Evolutionary conservation across 2,113 vertebrate genomes (phyloP), one percentile per base, ranked within the genome.

Genomic region (Alexandromys fortis): DNA sequence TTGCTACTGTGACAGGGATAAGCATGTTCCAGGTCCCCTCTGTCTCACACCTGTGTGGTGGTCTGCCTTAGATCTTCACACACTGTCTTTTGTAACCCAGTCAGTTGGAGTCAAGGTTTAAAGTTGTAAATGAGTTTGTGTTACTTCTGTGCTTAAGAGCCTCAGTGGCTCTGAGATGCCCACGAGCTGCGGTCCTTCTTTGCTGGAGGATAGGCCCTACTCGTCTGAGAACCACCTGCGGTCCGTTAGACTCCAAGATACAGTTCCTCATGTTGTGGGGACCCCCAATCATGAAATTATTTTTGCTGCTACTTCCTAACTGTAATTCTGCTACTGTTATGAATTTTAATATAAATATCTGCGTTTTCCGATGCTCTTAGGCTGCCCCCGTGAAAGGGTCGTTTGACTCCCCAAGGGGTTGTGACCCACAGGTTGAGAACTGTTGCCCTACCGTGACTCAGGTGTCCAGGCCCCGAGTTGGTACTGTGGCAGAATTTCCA

Each of bases 141-240:
- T 90, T 67, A 47, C 42, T 5, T 47, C 26, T 5, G 1, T 28
- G 14, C 58, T 21, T 65, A 14, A 79, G 33, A 38, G 22, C 24
- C 63, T 75, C 26, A 0, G 1, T 61, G 76, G 67, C n/a, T 49
- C 16, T 30, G 12, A 2, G 0, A 68, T 1, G 6, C 0, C 16
- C 49, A 14, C 7, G 42, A 30, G 49, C 45, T 78, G 28, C 72
- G 52, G 61, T 61, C 35, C 26, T 42, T 58, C 30, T 47, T 65
- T 9, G 45, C 63, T 70, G 67, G 63, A 70, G 0, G 1, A 3
- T 6, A 76, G 24, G 38, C 8, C 10, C 52, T 22, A 2, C 3
- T 30, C 16, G 5, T 5, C 63, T 16, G 45, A 87, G 83, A 58
- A 13, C 58, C 77, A 47, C 1, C 24, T 24, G 21, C 0, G 1